Conservation (phyloP, 2,113 vertebrate genomes). For the Dipodomys spectabilis region DNA sequence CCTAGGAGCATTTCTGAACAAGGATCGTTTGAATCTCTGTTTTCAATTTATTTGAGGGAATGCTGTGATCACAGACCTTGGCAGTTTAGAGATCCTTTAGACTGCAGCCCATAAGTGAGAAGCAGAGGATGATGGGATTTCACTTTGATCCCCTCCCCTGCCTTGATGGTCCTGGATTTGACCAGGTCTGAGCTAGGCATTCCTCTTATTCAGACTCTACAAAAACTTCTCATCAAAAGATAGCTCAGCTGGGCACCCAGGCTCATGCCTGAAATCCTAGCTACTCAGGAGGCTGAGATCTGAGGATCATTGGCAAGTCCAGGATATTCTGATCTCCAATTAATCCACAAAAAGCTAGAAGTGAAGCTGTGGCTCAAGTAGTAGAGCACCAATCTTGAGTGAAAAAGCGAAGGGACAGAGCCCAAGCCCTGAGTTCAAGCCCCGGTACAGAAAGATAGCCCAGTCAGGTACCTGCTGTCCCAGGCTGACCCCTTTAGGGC, state of each 20-base stretch:
- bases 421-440: too few relatives aligned
- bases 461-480: not conserved
- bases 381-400: too few relatives aligned
- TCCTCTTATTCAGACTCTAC: not conserved
- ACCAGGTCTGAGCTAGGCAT: accelerated
- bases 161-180: not conserved
- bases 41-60: not conserved
- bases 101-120: not conserved
- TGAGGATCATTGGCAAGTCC: too few relatives aligned
- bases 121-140: not conserved
- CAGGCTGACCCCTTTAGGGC: accelerated
- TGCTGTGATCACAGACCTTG: not conserved
- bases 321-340: too few relatives aligned
- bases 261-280: too few relatives aligned
- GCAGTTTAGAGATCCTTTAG: not conserved
- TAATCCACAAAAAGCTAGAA: too few relatives aligned
- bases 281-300: too few relatives aligned
- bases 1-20: not conserved
- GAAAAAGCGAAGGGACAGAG: too few relatives aligned
- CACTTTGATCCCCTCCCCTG: not conserved
- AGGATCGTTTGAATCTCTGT: not conserved
- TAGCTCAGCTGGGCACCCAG: accelerated
- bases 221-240: not conserved
- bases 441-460: not conserved
- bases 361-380: too few relatives aligned